phyloP scores from a whole-genome alignment of 1,140 invertebrate genomes.

The Eupristina koningsbergeri region DNA sequence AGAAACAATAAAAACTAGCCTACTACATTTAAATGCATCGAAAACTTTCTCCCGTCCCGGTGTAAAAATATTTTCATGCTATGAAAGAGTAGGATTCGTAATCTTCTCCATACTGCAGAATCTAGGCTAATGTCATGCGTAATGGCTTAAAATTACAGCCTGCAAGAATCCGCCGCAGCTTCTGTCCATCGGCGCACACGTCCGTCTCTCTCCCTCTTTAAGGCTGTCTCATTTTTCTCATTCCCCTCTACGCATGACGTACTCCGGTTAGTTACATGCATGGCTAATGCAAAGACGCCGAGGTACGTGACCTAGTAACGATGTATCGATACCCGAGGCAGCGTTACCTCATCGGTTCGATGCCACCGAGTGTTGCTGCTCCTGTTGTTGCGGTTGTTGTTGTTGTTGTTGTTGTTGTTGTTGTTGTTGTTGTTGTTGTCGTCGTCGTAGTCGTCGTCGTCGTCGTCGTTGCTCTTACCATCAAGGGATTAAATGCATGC shows the following conservation, averaged over 20 bases:
- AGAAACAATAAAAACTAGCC: background rate
- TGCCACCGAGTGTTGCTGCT: background rate
- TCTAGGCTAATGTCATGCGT: constrained; percentile 4
- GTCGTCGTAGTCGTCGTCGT: too few species aligned
- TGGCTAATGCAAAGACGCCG: background rate
- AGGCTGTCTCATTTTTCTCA: too few species aligned
- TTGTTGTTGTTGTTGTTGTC: background rate
- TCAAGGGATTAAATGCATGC: background rate
- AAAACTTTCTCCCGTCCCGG: background rate
- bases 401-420: background rate
- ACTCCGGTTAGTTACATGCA: background rate
- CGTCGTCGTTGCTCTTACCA: too few species aligned
- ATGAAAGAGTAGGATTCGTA: background rate
- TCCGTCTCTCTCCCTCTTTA: too few species aligned
- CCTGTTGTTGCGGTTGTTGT: too few species aligned
- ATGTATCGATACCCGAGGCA: constrained; percentile 7
- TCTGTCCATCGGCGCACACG: background rate
- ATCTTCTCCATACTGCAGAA: background rate
- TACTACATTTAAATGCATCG: background rate
- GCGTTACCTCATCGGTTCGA: background rate
- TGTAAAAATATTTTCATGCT: constrained; percentile 14
- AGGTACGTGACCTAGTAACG: constrained; percentile 27
- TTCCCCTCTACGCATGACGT: background rate
- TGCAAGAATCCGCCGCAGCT: background rate
- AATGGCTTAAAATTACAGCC: constrained; percentile 14